phyloP scores from a whole-genome alignment of 2,888 invertebrate genomes.

The Cerceris ruficornis region DNA sequence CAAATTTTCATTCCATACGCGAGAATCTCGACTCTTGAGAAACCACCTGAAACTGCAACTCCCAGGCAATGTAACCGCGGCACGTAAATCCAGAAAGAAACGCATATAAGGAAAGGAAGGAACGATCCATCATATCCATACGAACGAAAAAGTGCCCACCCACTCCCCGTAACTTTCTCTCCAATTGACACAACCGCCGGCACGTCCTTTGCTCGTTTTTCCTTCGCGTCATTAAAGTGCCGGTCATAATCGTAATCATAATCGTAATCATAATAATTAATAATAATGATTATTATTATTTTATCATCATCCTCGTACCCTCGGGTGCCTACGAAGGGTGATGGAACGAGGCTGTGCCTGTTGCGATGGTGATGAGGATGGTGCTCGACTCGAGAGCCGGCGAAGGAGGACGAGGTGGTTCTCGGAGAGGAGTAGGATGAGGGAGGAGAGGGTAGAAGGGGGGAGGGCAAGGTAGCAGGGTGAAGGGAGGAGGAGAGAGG shows the following conservation, averaged over 20 bases:
- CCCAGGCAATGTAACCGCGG: too few relatives aligned
- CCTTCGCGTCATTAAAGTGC: not conserved
- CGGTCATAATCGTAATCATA: slow-evolving; percentile 4
- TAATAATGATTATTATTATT: slow-evolving; percentile 72
- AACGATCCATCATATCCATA: too few relatives aligned
- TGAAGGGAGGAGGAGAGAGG: slow-evolving; percentile 4
- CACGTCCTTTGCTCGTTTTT: not conserved
- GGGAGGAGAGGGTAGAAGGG: slow-evolving; percentile 21
- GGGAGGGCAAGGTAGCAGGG: slow-evolving; percentile 33
- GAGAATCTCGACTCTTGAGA: too few relatives aligned
- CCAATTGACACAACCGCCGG: too few relatives aligned
- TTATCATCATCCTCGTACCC: slow-evolving; percentile 66
- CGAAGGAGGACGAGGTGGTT: slow-evolving; percentile 13
- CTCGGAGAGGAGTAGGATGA: slow-evolving; percentile 15
- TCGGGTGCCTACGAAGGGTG: slow-evolving; percentile 57
- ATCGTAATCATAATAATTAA: slow-evolving; percentile 28
- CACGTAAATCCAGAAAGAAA: too few relatives aligned
- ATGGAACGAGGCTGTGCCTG: slow-evolving; percentile 47
- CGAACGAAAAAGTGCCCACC: too few relatives aligned
- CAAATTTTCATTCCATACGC: too few relatives aligned
- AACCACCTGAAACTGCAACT: too few relatives aligned
- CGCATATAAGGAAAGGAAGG: too few relatives aligned
- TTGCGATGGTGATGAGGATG: slow-evolving; percentile 62
- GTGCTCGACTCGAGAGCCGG: slow-evolving; percentile 42
- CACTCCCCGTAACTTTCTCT: too few relatives aligned